Evolutionary conservation across 2,797 vertebrate species (phyloP).

Genomic region (Sebastolobus alascanus): DNA sequence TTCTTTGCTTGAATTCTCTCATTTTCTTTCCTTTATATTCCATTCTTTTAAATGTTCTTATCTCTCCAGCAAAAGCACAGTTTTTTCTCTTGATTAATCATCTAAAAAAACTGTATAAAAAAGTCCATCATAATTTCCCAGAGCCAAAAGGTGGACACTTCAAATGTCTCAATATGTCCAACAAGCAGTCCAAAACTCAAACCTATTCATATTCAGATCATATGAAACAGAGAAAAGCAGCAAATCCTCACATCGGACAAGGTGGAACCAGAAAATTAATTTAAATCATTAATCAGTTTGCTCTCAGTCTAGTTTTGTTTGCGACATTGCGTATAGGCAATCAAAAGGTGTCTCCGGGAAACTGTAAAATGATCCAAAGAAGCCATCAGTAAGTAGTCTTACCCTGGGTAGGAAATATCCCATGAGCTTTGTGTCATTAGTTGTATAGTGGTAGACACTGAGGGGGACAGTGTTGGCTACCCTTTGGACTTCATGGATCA

Average conservation of each 20-base stretch:
- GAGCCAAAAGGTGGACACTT: background rate
- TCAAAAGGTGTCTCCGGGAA: background rate
- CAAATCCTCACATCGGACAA: background rate
- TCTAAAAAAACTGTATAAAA: background rate
- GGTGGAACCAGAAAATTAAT: background rate
- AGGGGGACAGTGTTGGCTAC: constrained; percentile 63
- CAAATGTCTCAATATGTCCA: background rate
- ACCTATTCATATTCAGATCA: background rate
- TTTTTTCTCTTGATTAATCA: background rate
- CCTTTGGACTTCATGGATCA: constrained; percentile 76
- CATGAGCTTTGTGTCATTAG: constrained; percentile 71
- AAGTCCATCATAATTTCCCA: background rate
- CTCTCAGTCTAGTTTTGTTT: background rate
- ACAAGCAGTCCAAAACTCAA: background rate
- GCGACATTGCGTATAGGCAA: background rate
- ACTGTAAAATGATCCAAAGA: background rate
- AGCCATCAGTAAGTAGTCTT: background rate
- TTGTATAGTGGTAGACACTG: constrained; percentile 72
- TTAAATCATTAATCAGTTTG: background rate
- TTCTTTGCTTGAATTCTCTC: background rate
- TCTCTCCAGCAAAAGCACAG: background rate
- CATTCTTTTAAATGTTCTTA: accelerated
- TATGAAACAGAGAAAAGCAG: background rate
- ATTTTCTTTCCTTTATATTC: background rate
- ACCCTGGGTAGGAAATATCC: constrained; percentile 78